Percentiles rank a stretch among this genome's conserved stretches.
Conservation (phyloP, 2,888 invertebrate species). For the Pristionchus mayeri region DNA sequence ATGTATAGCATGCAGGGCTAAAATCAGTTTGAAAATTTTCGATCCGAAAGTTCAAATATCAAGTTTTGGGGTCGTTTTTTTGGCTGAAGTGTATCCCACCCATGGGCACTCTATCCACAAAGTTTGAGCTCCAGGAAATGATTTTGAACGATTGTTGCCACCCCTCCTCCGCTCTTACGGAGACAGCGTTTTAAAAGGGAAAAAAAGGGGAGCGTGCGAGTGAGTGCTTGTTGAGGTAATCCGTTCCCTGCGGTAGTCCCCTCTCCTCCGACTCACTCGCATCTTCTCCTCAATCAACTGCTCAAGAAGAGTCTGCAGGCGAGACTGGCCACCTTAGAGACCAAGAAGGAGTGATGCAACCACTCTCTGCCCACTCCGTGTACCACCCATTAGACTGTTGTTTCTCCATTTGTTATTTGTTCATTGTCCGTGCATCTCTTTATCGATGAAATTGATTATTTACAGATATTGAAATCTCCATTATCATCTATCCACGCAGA, state of each 20-base stretch:
- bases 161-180: too few species aligned
- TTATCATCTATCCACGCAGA: slow-evolving; percentile 48
- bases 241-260: slow-evolving; percentile 64
- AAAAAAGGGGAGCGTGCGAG: too few species aligned
- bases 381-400: slow-evolving; percentile 35
- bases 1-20: too few species aligned
- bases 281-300: slow-evolving; percentile 44
- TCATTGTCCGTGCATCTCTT: slow-evolving; percentile 18
- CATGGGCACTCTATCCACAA: too few species aligned
- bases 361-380: neutral
- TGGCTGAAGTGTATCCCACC: too few species aligned
- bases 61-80: too few species aligned
- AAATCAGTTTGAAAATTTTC: too few species aligned
- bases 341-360: slow-evolving; percentile 2
- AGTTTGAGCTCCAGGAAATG: too few species aligned
- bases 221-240: slow-evolving; percentile 56
- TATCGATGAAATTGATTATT: slow-evolving; percentile 41
- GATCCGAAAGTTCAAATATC: too few species aligned
- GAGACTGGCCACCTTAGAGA: slow-evolving; percentile 1
- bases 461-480: slow-evolving; percentile 50
- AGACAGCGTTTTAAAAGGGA: too few species aligned
- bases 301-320: slow-evolving; percentile 47
- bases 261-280: neutral
- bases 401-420: slow-evolving; percentile 39
- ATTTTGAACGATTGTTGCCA: too few species aligned